A percentile compares a stretch with the other conserved stretches of the same genome.
These are phyloP conservation scores for Aphelenchoides besseyi DNA, from an alignment of 1,140 invertebrate genomes.

Conservation along the genomic window DNA sequence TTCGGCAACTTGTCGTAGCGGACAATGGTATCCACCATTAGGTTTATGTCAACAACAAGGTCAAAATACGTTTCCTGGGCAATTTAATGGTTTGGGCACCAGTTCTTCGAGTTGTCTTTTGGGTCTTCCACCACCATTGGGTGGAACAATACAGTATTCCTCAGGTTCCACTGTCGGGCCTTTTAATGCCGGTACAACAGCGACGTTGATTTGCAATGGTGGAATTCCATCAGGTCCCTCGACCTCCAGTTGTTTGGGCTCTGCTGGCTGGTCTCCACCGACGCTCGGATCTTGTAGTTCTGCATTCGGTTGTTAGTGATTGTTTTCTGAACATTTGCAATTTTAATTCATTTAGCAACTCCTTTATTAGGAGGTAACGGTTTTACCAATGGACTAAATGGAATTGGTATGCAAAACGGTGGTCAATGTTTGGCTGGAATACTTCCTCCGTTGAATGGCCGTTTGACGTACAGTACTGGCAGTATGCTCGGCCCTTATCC, in stretches of 20 bases:
- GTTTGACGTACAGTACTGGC: constrained; percentile 1
- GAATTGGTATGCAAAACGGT: too few relatives aligned
- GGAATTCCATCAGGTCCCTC: not conserved
- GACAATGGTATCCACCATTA: constrained; percentile 21
- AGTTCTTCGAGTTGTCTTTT: not conserved
- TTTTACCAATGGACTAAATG: not conserved
- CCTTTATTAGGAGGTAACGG: not conserved
- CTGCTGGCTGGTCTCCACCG: not conserved
- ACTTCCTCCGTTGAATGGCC: not conserved
- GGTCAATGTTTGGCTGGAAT: not conserved
- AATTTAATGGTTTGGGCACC: constrained; percentile 13
- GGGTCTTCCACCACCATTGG: constrained; percentile 3
- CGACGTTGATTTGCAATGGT: not conserved
- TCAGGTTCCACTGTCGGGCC: not conserved
- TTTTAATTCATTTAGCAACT: too few relatives aligned
- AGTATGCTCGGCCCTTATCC: not conserved
- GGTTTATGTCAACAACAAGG: not conserved
- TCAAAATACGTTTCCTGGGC: not conserved
- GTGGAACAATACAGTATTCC: constrained; percentile 7
- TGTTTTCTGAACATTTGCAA: too few relatives aligned
- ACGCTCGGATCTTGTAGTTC: not conserved
- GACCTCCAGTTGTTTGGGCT: not conserved
- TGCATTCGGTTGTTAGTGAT: too few relatives aligned
- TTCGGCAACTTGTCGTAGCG: constrained; percentile 14
- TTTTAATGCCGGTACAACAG: not conserved